Base-by-base conservation (phyloP, 1,140 invertebrate genomes). In the Tetragonula clypearis region DNA sequence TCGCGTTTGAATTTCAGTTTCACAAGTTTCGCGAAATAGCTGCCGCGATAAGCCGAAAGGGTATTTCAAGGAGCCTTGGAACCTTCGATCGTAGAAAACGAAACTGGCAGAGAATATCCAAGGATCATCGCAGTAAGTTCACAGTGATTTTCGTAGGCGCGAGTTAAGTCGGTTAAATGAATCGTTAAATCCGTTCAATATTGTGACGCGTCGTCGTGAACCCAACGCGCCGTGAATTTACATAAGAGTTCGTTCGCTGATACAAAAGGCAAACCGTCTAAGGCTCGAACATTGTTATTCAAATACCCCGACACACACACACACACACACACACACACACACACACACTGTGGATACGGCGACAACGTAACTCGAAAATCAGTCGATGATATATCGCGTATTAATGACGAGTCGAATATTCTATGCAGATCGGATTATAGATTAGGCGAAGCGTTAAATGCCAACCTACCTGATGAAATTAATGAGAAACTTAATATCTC, bases 221-320 rank as follows among this genome's bases (percentile, higher is more conserved):
- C 77, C 65, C 53, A 35, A 62, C 53, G 41, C 53, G 8, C 6
- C 41, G 41, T 17, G 79, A 79, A 92, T 93, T 92, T 90, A 75
- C 92, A 92, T 92, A 88, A 87, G 82, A 88, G 91, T 91, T 84
- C 82, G 81, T 90, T 87, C 87, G 55, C 15, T 82, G 49, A 84
- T 69, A 85, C 82, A 89, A 87, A 85, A 84, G 91, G 84, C 85
- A 87, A 84, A 83, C 88, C 78, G 84, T 82, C 85, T 89, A 91
- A 92, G 90, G 82, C 68, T 21, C 55, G 80, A 86, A 87, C 87
- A 94, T 94, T 94, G 92, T 94, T 92, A 94, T 94, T 94, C 92
- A 93, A 94, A 94, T 93, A 49, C 53, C 79, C 71, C 71, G 41
- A 49, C 41, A 0, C 41, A 0, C 41, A 58, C n/a, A n/a, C n/a